Evolutionary conservation across 2,113 vertebrate genomes (phyloP), one percentile per base, ranked within the genome.

Genomic region (Silurus glanis): DNA sequence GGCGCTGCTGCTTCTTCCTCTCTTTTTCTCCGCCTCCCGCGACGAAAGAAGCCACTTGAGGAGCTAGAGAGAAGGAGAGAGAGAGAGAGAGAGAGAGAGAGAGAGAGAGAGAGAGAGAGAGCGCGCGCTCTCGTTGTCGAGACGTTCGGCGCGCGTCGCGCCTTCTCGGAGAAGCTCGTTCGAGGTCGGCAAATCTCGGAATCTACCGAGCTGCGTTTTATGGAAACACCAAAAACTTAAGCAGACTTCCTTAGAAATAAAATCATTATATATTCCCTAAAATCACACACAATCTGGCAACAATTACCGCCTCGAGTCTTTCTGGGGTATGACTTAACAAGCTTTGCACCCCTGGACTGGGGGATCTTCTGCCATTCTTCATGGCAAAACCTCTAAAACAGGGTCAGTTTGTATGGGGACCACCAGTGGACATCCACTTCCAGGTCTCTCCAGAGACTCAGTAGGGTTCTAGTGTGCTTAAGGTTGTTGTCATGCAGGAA

Each of bases 101-200:
- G 37, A 37, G 37, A 37, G 37, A 37, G 37, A 37, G 37, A 37
- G 37, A 37, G 37, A 37, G 37, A 37, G 37, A 37, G 37, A 87
- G 79, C 28, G 55, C 53, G 69, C 62, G 88, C 89, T 91, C 90
- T 93, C 91, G 93, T 94, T 92, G 93, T 90, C 92, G 91, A 90
- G 92, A 88, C 74, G 92, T 85, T 92, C 91, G 90, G 91, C 91
- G 91, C 86, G 90, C 89, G 91, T 92, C 91, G 90, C 72, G 83
- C 90, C 88, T 74, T 58, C 85, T 94, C 93, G 93, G 92, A 93
- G 85, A 56, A 88, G 88, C 92, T 95, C 94, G 94, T 87, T 89
- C 91, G 23, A 28, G 82, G 84, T 94, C 94, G 94, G 91, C 25
- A 93, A 92, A 90, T 47, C 90, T 88, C 92, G 93, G 92, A 74